These are phyloP conservation scores for Gouania willdenowi DNA, from an alignment of 2,797 vertebrate species.

Conservation along the genomic window DNA sequence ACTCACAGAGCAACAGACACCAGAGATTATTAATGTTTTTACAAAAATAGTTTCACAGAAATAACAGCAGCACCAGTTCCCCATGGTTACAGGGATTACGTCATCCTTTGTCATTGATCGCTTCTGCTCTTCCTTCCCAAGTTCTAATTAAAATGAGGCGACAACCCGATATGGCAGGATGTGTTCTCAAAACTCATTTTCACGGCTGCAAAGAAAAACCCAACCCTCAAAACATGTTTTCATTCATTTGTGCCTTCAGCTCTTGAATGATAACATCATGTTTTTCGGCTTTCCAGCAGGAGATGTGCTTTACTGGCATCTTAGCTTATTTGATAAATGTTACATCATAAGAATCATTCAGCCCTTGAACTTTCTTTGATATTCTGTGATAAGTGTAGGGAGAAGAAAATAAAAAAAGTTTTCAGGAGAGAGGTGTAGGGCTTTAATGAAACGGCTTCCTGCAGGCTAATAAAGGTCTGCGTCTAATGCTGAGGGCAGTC, in stretches of 20 bases:
- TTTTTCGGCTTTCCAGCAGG: constrained; percentile 3
- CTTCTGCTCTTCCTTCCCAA: constrained; percentile 25
- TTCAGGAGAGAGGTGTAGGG: constrained; percentile 37
- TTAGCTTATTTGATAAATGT: constrained; percentile 52
- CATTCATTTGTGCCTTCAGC: constrained; percentile 25
- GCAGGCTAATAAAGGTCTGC: constrained; percentile 65
- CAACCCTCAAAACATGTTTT: constrained; percentile 6
- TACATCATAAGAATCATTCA: constrained; percentile 35
- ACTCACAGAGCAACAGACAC: constrained; percentile 68
- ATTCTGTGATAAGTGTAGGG: constrained; percentile 55
- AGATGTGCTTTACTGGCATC: constrained; percentile 39
- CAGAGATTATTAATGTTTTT: constrained; percentile 69
- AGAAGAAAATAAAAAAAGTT: constrained; percentile 54
- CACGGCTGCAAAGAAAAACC: constrained; percentile 25
- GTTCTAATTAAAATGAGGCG: constrained; percentile 37
- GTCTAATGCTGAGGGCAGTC: constrained; percentile 66
- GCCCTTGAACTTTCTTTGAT: constrained; percentile 52
- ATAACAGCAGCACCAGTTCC: constrained; percentile 63
- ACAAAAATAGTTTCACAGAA: constrained; percentile 67
- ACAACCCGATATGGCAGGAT: constrained; percentile 14
- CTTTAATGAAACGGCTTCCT: constrained; percentile 64
- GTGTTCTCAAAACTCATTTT: constrained; percentile 17
- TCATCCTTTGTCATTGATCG: constrained; percentile 46
- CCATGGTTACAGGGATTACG: constrained; percentile 60
- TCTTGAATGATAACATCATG: constrained; percentile 8